Evolutionary conservation across 2,888 invertebrate genomes (phyloP).

Genomic region (Napeogenes inachia): DNA sequence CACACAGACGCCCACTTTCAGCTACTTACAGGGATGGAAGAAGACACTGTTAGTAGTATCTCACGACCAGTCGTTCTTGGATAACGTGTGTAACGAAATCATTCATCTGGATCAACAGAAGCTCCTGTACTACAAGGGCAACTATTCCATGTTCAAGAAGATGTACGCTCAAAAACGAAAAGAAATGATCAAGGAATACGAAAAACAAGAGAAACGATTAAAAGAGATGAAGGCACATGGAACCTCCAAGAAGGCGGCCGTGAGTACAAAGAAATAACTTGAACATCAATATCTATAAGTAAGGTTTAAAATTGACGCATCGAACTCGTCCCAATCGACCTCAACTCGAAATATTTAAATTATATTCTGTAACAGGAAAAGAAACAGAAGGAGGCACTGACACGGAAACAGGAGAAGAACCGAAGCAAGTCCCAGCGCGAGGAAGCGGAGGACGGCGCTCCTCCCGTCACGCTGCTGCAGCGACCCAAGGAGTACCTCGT

Average conservation of each 20-base stretch:
- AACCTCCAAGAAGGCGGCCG: constrained; percentile 95
- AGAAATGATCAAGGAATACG: constrained; percentile 97
- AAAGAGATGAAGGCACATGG: constrained; percentile 96
- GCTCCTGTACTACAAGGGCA: constrained; percentile 97
- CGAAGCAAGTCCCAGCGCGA: constrained; percentile 87
- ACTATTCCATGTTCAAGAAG: constrained; percentile 98
- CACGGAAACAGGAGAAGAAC: constrained; percentile 95
- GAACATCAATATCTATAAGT: too few species aligned
- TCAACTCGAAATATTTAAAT: not conserved
- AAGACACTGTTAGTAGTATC: constrained; percentile 98
- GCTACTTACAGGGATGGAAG: constrained; percentile 98
- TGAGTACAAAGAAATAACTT: constrained; percentile 43
- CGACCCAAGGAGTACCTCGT: constrained; percentile 97
- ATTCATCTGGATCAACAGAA: constrained; percentile 97
- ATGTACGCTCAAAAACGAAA: constrained; percentile 97
- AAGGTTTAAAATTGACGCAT: not conserved
- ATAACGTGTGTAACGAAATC: constrained; percentile 99
- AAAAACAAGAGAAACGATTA: constrained; percentile 98
- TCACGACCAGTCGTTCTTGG: constrained; percentile 99
- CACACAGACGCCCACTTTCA: constrained; percentile 50
- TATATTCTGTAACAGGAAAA: constrained; percentile 79
- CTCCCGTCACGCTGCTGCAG: constrained; percentile 84
- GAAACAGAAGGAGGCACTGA: constrained; percentile 93
- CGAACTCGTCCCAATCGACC: too few species aligned
- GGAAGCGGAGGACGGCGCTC: constrained; percentile 81